Percentiles rank a stretch among this genome's conserved stretches.
phyloP scores from a whole-genome alignment of 2,888 invertebrate genomes.

The Ophraella communa region DNA sequence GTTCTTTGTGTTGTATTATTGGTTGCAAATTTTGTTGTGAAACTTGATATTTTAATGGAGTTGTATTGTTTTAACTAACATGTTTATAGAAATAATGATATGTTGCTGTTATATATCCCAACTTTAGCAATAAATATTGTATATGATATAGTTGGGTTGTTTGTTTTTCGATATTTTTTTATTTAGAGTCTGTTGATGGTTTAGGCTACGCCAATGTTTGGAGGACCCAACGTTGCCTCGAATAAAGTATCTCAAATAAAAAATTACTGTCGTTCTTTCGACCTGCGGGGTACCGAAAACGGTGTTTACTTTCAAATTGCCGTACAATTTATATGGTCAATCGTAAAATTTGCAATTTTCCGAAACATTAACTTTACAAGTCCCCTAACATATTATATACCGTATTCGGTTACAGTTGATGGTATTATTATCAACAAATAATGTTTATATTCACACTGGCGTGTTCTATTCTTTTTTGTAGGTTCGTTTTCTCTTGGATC shows the following conservation, averaged over 20 bases:
- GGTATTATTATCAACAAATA: not conserved
- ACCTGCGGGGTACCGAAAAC: constrained; percentile 14
- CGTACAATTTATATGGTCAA: constrained; percentile 25
- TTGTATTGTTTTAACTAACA: not conserved
- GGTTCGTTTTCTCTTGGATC: no score
- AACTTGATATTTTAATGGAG: not conserved
- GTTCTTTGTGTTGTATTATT: no score
- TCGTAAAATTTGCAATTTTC: constrained; percentile 53
- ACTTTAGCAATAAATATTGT: no score
- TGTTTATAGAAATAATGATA: not conserved
- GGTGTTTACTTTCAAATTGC: constrained; percentile 33
- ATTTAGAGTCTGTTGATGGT: not conserved
- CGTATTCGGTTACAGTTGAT: constrained; percentile 42
- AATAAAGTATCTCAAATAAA: constrained; percentile 28
- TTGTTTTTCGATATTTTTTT: no score
- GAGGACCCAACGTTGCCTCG: not conserved
- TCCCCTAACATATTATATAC: constrained; percentile 48
- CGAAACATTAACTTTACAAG: constrained; percentile 50
- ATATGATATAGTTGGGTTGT: no score
- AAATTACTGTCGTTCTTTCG: constrained; percentile 25
- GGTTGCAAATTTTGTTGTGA: no score
- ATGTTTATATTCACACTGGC: no score
- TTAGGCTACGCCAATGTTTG: constrained; percentile 4
- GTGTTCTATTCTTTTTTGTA: no score
- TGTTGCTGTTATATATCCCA: no score